These are phyloP conservation scores for Sminthurinus aureus DNA, from an alignment of 2,888 invertebrate genomes.

Conservation along the genomic window DNA sequence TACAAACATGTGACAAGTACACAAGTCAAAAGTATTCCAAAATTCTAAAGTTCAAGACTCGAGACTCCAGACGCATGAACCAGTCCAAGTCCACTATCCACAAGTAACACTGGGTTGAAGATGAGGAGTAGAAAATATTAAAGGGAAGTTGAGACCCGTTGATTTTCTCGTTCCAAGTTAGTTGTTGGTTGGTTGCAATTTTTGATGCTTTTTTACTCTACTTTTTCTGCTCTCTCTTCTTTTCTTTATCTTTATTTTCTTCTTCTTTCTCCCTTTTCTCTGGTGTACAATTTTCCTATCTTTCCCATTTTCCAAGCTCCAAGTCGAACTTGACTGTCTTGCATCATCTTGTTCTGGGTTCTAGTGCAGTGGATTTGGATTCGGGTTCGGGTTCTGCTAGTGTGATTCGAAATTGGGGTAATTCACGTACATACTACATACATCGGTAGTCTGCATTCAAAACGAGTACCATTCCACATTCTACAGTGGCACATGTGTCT, in stretches of 20 bases:
- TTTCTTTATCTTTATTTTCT: not conserved
- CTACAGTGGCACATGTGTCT: too few species aligned
- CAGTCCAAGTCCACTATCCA: too few species aligned
- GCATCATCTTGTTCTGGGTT: not conserved
- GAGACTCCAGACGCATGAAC: too few species aligned
- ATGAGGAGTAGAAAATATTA: too few species aligned
- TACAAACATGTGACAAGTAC: too few species aligned
- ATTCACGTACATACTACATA: not conserved
- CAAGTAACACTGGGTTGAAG: too few species aligned
- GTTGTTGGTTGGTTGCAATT: not conserved
- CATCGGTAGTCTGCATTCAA: too few species aligned
- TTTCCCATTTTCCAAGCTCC: not conserved
- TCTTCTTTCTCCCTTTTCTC: not conserved
- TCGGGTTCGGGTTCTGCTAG: not conserved
- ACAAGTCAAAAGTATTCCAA: too few species aligned
- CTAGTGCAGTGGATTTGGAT: not conserved
- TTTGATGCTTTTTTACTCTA: conserved; percentile 4
- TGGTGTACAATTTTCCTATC: not conserved
- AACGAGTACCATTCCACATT: too few species aligned
- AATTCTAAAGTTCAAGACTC: too few species aligned
- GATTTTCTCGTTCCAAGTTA: not conserved
- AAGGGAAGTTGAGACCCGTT: not conserved
- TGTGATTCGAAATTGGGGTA: not conserved
- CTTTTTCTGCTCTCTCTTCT: not conserved
- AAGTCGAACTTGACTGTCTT: not conserved